These are phyloP conservation scores for Rhopalosiphum maidis DNA, from an alignment of 1,140 invertebrate species.

Conservation along the genomic window DNA sequence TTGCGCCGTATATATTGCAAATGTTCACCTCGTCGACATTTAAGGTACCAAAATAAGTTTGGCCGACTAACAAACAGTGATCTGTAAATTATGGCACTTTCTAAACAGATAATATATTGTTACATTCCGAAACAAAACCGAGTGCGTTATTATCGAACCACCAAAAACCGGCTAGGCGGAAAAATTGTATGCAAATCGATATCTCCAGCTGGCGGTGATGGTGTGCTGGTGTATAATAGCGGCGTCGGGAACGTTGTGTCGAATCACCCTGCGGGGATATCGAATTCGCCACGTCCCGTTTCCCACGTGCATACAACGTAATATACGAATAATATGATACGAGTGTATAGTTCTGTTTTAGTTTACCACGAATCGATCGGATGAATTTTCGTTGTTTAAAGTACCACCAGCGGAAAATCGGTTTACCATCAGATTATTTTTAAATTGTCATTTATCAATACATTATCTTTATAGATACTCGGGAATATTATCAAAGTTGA, in stretches of 20 bases:
- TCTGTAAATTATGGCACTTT: not conserved
- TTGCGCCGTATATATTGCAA: too few species aligned
- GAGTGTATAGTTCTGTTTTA: not conserved
- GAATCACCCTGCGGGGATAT: not conserved
- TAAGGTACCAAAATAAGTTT: not conserved
- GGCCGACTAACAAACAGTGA: not conserved
- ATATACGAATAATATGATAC: not conserved
- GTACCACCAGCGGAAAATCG: not conserved
- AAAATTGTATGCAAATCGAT: not conserved
- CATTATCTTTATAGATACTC: not conserved
- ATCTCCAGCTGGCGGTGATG: not conserved
- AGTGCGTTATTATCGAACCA: not conserved
- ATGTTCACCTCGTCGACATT: too few species aligned
- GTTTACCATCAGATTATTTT: not conserved
- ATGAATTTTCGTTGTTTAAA: not conserved
- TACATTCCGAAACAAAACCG: not conserved
- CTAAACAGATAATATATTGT: not conserved
- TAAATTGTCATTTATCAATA: not conserved
- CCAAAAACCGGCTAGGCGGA: not conserved
- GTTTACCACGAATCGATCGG: not conserved
- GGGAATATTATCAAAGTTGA: not conserved
- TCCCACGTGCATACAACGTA: not conserved
- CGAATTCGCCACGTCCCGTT: not conserved
- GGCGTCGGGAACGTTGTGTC: too few species aligned
- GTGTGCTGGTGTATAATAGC: not conserved